Base-by-base conservation (phyloP, 2,888 invertebrate genomes). In the Hesperia comma region DNA sequence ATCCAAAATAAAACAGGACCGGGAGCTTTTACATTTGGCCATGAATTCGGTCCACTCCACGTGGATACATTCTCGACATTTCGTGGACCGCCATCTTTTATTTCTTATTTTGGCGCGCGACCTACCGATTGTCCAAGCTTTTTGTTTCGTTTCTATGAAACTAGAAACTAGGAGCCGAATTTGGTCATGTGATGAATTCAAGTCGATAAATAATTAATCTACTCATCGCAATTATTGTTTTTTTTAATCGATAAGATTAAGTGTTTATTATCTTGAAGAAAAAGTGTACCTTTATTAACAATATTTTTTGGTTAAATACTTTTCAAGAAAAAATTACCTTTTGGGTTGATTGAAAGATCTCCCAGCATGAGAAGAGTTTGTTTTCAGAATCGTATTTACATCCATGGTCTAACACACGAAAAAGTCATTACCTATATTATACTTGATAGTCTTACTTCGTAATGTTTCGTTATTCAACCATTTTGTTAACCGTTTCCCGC, bases 1-100 rank as follows among this genome's bases (percentile, higher is more conserved):
- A 91, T 89, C 86, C 87, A 86, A 90, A 92, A 92, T 91, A 91
- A 91, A 90, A 77, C 83, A 85, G 84, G 70, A 75, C 70, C 73
- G 73, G 83, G 80, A 81, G 80, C 85, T 84, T 80, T 80, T 79
- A 79, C 82, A 82, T 81, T 82, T 80, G 85, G 79, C 85, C 86
- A 80, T 84, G 88, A 83, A 83, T 85, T 83, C 81, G 79, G 79
- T 78, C 77, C 76, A 72, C 72, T 75, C 81, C 82, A 87, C 87
- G 88, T 89, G 88, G 86, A 81, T 83, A 81, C 85, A 90, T 91
- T 90, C 89, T 75, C 83, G 77, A 78, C 88, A 87, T 92, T 87
- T 86, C 82, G 83, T 80, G 80, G 81, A 81, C 80, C 79, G 85
- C 86, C 85, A 84, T 86, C 73, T 75, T 77, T 74, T 75, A 73